Evolutionary conservation across 1,140 invertebrate species (phyloP).

Genomic region (Drosophila quadrilineata): DNA sequence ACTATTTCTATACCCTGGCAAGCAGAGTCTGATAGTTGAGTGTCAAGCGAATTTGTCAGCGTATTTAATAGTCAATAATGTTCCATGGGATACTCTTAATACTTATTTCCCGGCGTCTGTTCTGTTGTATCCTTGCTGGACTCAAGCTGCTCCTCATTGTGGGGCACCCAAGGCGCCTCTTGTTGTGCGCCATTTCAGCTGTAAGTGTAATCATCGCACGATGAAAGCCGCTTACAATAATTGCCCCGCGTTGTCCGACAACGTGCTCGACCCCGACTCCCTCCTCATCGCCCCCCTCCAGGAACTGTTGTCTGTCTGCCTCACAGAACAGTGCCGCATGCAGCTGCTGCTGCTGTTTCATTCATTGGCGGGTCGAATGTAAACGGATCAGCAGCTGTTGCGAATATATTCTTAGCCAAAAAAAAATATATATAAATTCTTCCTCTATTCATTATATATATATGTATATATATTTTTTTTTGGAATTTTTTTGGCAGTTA

Average conservation of each 20-base stretch:
- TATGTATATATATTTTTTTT: background rate
- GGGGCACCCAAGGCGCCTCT: slow-evolving; percentile 16
- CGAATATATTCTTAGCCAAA: background rate
- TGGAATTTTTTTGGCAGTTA: slow-evolving; percentile 21
- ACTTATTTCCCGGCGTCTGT: background rate
- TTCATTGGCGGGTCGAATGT: background rate
- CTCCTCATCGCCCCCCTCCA: background rate
- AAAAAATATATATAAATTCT: background rate
- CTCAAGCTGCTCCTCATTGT: background rate
- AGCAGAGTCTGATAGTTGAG: background rate
- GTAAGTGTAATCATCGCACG: slow-evolving; percentile 78
- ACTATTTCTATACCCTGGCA: slow-evolving; percentile 8
- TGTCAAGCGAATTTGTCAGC: background rate
- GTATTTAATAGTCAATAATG: background rate
- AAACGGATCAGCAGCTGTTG: slow-evolving; percentile 1
- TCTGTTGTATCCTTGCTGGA: background rate
- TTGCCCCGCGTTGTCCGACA: slow-evolving; percentile 70
- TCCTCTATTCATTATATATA: background rate
- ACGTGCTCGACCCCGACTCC: slow-evolving; percentile 35
- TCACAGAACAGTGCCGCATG: background rate
- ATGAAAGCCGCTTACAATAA: slow-evolving; percentile 79
- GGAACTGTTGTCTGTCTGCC: background rate
- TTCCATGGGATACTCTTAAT: background rate
- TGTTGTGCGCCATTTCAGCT: slow-evolving; percentile 67
- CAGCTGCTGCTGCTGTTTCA: background rate